These are phyloP conservation scores for Tetramorium parvispinum DNA, from an alignment of 1,140 invertebrate species.

Conservation along the genomic window DNA sequence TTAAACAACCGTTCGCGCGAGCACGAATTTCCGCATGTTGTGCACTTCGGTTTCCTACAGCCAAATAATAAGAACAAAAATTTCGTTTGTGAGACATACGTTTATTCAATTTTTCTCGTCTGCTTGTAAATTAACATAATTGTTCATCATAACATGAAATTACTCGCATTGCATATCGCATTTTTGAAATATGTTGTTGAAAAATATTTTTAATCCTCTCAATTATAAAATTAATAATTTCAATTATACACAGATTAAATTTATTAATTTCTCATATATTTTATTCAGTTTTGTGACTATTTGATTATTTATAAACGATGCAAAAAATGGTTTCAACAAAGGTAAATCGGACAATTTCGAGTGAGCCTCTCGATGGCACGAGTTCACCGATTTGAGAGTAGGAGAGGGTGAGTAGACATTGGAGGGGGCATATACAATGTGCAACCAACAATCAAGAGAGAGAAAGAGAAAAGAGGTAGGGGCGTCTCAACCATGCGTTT, in stretches of 20 bases:
- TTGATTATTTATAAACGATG: not conserved
- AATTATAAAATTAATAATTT: not conserved
- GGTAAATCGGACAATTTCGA: conserved; percentile 57
- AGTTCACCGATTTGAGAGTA: conserved; percentile 72
- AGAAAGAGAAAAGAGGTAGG: conserved; percentile 46
- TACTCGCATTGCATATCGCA: not conserved
- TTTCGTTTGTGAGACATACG: not conserved
- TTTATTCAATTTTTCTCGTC: not conserved
- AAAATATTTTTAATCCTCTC: not conserved
- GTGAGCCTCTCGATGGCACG: conserved; percentile 71
- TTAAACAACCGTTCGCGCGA: conserved; percentile 38
- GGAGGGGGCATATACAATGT: conserved; percentile 77
- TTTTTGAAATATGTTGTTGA: not conserved
- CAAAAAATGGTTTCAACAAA: conserved; percentile 34
- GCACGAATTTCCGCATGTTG: conserved; percentile 25
- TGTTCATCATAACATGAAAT: not conserved
- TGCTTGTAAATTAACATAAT: not conserved
- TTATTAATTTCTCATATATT: not conserved
- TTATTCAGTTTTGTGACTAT: not conserved
- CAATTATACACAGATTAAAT: not conserved
- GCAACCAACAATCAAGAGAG: conserved; percentile 74
- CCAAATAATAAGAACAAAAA: conserved; percentile 28
- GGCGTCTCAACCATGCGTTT: conserved; percentile 75
- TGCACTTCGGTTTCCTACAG: not conserved
- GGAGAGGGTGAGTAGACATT: conserved; percentile 70